phyloP scores from a whole-genome alignment of 2,113 vertebrate genomes.

The Chloropsis cyanopogon region DNA sequence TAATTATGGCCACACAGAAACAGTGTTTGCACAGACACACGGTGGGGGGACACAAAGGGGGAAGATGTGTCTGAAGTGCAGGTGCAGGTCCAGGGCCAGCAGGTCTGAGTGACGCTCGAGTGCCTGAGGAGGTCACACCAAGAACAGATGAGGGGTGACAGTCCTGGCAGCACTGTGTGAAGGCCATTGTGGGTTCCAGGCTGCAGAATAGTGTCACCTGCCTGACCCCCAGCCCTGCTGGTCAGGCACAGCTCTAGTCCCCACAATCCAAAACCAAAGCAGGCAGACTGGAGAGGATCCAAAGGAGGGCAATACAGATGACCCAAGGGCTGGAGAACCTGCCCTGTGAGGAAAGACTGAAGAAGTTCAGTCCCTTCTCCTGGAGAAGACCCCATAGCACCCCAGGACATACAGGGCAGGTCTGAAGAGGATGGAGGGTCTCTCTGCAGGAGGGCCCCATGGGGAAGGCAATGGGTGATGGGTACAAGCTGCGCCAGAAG shows the following conservation, averaged over 20 bases:
- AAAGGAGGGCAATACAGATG: not conserved
- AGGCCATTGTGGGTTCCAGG: not conserved
- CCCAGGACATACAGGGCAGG: not conserved
- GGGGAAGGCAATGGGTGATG: not conserved
- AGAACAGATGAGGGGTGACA: not conserved
- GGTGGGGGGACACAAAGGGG: fast-evolving
- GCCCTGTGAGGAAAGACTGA: not conserved
- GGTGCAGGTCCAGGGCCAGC: not conserved
- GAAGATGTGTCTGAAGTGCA: not conserved
- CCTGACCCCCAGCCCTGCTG: not conserved
- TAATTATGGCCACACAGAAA: not conserved
- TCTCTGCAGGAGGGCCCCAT: not conserved
- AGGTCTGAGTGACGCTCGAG: not conserved
- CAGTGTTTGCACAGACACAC: not conserved
- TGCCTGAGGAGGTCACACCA: not conserved
- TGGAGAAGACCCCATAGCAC: not conserved
- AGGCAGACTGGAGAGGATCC: not conserved
- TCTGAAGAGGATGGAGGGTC: not conserved
- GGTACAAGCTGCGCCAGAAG: not conserved
- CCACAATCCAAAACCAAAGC: not conserved
- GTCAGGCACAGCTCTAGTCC: not conserved
- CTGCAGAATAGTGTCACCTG: not conserved
- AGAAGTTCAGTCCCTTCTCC: not conserved
- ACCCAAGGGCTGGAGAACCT: not conserved
- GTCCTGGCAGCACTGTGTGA: not conserved